A percentile compares a stretch with the other conserved stretches of the same genome.
phyloP scores from a whole-genome alignment of 35 echinoderm and acorn worm species.

The Patiria miniata region DNA sequence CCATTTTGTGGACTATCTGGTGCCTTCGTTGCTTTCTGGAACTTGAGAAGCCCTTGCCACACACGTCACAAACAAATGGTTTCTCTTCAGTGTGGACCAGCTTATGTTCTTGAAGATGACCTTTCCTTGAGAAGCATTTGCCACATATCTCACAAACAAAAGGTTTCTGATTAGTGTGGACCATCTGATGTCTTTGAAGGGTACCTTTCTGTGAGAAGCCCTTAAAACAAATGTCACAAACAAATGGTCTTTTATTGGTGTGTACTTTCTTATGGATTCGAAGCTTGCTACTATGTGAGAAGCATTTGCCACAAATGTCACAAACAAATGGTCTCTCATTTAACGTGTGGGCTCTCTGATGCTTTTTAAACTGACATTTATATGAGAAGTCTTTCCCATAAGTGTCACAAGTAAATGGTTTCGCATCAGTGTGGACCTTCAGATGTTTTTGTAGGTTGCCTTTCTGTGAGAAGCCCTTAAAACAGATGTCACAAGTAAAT shows the following conservation, averaged over 20 bases:
- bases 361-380: background rate
- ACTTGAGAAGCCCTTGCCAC: background rate
- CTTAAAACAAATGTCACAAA: background rate
- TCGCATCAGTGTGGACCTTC: background rate
- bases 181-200: background rate
- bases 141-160: background rate
- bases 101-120: background rate
- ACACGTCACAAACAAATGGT: background rate
- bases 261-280: background rate
- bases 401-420: background rate
- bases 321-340: background rate
- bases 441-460: too few species aligned
- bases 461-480: too few species aligned
- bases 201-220: background rate
- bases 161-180: background rate
- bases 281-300: too few species aligned
- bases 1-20: background rate
- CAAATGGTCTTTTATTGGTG: background rate
- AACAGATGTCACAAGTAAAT: too few species aligned
- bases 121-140: too few species aligned
- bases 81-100: background rate
- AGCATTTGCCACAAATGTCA: background rate
- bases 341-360: background rate
- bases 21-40: background rate
- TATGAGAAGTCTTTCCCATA: constrained; percentile 1